phyloP scores from a whole-genome alignment of 2,113 vertebrate species.

The Pseudopodoces humilis region DNA sequence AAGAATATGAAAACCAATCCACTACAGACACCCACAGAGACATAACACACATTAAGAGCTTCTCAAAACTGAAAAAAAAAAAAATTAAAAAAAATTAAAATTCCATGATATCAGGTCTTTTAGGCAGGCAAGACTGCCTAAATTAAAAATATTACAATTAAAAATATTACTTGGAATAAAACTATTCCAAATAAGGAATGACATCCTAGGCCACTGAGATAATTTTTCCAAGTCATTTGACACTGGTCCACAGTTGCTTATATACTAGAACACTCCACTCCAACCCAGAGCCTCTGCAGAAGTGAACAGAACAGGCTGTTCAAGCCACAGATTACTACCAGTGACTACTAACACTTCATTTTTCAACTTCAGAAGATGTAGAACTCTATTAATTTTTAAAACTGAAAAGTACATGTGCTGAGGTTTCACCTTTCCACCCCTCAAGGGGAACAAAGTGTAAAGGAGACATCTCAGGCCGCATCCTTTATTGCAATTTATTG shows the following conservation, averaged over 20 bases:
- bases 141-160: too few relatives aligned
- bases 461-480: neutral
- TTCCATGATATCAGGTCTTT: neutral
- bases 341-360: neutral
- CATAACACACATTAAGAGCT: neutral
- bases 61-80: neutral
- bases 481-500: neutral
- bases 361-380: neutral
- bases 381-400: neutral
- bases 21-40: neutral
- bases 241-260: rapidly evolving
- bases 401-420: neutral
- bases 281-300: neutral
- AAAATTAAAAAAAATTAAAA: too few relatives aligned
- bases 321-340: neutral
- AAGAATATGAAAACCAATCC: neutral
- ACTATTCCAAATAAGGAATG: neutral
- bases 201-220: neutral
- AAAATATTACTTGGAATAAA: too few relatives aligned
- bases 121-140: neutral
- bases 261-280: neutral
- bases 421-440: neutral
- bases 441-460: neutral
- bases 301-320: neutral
- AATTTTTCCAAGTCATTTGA: neutral